phyloP scores from a whole-genome alignment of 2,797 vertebrate genomes.

The Acipenser transmontanus region DNA sequence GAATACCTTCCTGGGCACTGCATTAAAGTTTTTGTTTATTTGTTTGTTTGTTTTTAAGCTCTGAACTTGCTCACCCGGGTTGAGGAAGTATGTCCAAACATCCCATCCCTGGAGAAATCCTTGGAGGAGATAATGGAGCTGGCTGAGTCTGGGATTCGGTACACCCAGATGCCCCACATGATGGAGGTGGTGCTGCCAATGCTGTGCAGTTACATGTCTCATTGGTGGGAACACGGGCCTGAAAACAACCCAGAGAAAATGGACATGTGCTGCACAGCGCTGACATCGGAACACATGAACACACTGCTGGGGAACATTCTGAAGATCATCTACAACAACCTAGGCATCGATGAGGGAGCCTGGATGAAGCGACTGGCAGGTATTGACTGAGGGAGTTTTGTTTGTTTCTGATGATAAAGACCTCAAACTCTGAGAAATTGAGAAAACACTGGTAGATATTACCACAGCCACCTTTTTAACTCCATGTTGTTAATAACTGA shows the following conservation, averaged over 20 bases:
- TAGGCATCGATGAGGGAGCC: constrained; percentile 88
- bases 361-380: constrained; percentile 96
- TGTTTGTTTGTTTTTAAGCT: constrained; percentile 38
- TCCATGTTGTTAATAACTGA: too few species aligned
- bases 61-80: constrained; percentile 71
- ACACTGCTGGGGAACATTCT: constrained; percentile 86
- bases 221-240: constrained; percentile 91
- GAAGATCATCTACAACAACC: constrained; percentile 93
- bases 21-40: too few species aligned
- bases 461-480: too few species aligned
- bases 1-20: too few species aligned
- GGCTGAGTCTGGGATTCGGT: constrained; percentile 85
- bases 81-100: constrained; percentile 74
- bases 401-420: too few species aligned
- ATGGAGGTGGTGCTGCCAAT: constrained; percentile 84
- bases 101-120: constrained; percentile 79
- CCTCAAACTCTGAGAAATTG: too few species aligned
- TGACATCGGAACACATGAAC: constrained; percentile 89
- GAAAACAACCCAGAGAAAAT: constrained; percentile 64
- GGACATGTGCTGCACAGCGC: constrained; percentile 78
- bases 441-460: too few species aligned
- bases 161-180: constrained; percentile 90
- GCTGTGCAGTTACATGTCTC: constrained; percentile 92
- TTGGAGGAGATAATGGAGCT: constrained; percentile 88
- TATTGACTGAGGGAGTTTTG: constrained; percentile 27